Conservation (phyloP, 2,888 invertebrate species). For the Meandrusa payeni region DNA sequence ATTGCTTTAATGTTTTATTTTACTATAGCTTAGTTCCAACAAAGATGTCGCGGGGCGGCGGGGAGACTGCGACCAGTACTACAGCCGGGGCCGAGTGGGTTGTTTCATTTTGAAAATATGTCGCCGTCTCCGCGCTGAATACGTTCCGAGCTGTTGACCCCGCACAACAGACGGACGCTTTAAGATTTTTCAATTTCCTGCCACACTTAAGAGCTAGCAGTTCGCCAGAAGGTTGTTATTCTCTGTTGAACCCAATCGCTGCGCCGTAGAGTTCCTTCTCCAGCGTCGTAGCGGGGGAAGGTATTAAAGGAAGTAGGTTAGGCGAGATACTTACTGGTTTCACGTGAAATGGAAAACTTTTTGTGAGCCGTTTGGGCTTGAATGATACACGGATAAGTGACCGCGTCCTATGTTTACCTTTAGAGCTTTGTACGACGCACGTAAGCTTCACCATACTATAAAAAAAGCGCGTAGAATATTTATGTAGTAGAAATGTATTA, state of each 20-base stretch:
- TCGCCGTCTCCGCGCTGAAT: conserved; percentile 14
- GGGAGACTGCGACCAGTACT: no score
- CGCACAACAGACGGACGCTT: conserved; percentile 14
- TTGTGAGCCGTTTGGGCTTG: conserved; percentile 27
- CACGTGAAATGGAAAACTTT: conserved; percentile 34
- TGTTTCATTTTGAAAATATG: conserved; percentile 3
- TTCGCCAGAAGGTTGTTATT: neutral
- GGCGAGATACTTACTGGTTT: conserved; percentile 37
- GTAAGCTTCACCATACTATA: no score
- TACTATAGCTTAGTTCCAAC: no score
- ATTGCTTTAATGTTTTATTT: no score
- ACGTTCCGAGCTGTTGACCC: conserved; percentile 11
- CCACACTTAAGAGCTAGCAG: neutral
- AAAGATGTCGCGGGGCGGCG: no score
- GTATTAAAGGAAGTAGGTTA: conserved; percentile 39
- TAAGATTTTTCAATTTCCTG: conserved; percentile 18
- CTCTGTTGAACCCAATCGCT: neutral
- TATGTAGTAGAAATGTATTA: no score
- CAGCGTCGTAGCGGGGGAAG: conserved; percentile 2
- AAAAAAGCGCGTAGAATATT: no score
- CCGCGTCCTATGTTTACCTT: no score
- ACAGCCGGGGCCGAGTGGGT: neutral
- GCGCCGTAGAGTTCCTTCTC: conserved; percentile 10
- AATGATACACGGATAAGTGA: conserved; percentile 17
- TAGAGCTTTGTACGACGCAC: no score